Percentiles rank a stretch among this genome's conserved stretches.
Conservation (phyloP, 2,113 vertebrate species). For the Mugil cephalus region DNA sequence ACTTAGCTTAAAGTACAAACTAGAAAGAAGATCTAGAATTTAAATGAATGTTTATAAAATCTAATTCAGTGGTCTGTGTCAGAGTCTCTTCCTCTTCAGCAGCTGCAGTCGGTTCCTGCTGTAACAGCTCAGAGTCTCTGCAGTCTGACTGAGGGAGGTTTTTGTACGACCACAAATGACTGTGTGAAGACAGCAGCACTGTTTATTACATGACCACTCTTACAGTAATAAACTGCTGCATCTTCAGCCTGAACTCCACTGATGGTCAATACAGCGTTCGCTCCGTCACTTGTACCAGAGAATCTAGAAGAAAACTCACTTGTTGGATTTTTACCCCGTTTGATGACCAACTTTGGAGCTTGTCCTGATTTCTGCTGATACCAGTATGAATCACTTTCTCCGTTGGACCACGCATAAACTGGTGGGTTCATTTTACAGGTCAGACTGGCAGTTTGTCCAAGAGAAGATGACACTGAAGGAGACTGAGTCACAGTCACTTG, state of each 20-base stretch:
- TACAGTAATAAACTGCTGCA: slow-evolving; percentile 70
- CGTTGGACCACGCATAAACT: rapidly evolving
- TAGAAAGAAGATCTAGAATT: no score
- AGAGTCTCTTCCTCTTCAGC: slow-evolving; percentile 10
- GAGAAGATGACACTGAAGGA: no score
- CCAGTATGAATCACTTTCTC: neutral
- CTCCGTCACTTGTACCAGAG: neutral
- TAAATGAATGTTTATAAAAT: no score
- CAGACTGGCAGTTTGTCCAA: no score
- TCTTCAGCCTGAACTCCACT: slow-evolving; percentile 33
- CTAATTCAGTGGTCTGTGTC: neutral
- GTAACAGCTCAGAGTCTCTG: slow-evolving; percentile 4
- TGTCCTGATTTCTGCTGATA: slow-evolving; percentile 73
- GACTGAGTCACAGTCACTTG: no score
- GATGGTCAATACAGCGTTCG: slow-evolving; percentile 36
- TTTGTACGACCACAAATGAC: slow-evolving; percentile 62
- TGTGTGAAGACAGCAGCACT: neutral
- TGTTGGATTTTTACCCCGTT: rapidly evolving
- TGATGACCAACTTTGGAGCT: slow-evolving; percentile 59
- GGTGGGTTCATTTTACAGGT: rapidly evolving
- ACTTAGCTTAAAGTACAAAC: no score
- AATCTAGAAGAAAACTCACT: no score
- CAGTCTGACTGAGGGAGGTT: slow-evolving; percentile 39
- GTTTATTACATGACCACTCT: rapidly evolving
- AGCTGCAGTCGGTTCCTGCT: neutral